Evolutionary conservation across 1,140 invertebrate species (phyloP), one percentile per base, ranked within the genome.

Genomic region (Brachionus manjavacas): DNA sequence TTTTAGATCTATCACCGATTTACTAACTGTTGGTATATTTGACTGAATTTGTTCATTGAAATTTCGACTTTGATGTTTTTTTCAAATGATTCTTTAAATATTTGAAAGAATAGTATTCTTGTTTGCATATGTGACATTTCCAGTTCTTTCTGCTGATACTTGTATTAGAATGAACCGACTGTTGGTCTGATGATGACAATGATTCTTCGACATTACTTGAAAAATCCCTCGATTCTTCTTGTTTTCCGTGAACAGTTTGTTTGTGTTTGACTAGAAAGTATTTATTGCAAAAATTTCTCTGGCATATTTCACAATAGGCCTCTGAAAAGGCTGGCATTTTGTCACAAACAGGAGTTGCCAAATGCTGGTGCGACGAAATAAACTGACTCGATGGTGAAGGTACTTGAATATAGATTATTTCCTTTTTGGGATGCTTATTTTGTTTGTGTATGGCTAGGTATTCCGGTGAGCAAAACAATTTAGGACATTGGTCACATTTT

Each of bases 211-310:
- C 68, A 16, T 4, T 72, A 16, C 25, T 68, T n/a, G 14, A 28
- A 41, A 16, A 31, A 41, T 41, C 68, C 16, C 1, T 28, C 12
- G 20, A 3, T 68, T 68, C 64, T 0, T 76, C 31, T 76, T 76
- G 12, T 76, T 23, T 90, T 41, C 92, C 92, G 88, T 92, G 92
- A 55, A 92, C 92, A 86, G 91, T 92, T 85, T 91, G 89, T 87
- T 92, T 91, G 86, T 92, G 92, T 43, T 91, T 91, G 85, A 91
- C 90, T 84, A 92, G 87, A 87, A 91, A 91, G 86, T 92, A 91
- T 86, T 91, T 91, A 86, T 89, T 90, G 84, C 89, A 90, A 85
- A 90, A 90, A 84, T 89, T 88, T 85, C 89, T 89, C 85, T 88
- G 89, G 85, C 89, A 90, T 52, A 89, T 87, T 85, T 90, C 88